A percentile compares a stretch with the other conserved stretches of the same genome.
Evolutionary conservation across 1,140 invertebrate genomes (phyloP).

Genomic region (Drosophila truncata): DNA sequence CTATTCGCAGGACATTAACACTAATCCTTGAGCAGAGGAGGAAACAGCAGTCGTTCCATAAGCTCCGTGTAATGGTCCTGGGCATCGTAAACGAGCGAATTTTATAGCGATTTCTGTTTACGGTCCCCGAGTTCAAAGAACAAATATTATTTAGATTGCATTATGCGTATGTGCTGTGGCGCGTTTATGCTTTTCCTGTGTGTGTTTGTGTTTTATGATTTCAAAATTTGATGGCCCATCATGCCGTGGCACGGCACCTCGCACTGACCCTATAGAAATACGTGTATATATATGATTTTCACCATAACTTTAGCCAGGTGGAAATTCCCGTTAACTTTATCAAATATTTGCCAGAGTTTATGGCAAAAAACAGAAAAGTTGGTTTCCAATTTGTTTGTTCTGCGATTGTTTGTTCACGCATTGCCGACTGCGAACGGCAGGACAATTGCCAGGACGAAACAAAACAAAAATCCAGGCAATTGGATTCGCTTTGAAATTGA

Average conservation of each 20-base stretch:
- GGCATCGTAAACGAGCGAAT: conserved; percentile 49
- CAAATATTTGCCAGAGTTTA: conserved; percentile 12
- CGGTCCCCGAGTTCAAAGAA: conserved; percentile 10
- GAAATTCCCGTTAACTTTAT: not conserved
- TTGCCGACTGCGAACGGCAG: not conserved
- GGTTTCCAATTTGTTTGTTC: not conserved
- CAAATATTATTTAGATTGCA: conserved; percentile 44
- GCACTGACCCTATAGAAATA: conserved; percentile 1
- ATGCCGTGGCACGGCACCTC: not conserved
- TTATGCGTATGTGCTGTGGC: conserved; percentile 9
- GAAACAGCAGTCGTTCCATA: conserved; percentile 12
- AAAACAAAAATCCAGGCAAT: conserved; percentile 10
- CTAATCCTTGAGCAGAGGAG: conserved; percentile 31
- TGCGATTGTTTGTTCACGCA: conserved; percentile 9
- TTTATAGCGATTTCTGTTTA: conserved; percentile 67
- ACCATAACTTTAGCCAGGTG: not conserved
- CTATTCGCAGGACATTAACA: conserved; percentile 54
- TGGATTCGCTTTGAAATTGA: conserved; percentile 17
- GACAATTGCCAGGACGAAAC: conserved; percentile 4
- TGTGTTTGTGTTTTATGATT: conserved; percentile 42
- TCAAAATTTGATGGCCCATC: conserved; percentile 39
- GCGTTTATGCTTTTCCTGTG: conserved; percentile 19
- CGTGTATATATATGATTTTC: not conserved
- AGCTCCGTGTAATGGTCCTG: conserved; percentile 36
- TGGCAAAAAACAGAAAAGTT: conserved; percentile 15